Conservation (phyloP, 2,797 vertebrate genomes). For the Ptychobarbus kaznakovi region DNA sequence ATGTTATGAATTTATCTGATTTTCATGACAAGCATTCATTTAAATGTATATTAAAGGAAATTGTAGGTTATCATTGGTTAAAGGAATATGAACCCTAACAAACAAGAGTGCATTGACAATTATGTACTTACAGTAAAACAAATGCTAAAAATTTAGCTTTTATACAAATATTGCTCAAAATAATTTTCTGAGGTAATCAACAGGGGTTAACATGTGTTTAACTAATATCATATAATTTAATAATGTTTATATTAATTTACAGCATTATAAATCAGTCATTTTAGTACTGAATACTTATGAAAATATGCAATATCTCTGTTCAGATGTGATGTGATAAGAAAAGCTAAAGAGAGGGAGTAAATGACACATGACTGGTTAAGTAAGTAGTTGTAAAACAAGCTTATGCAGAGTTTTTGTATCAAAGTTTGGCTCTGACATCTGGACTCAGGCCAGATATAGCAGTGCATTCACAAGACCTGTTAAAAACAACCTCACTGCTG, state of each 20-base stretch:
- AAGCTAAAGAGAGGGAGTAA: not conserved
- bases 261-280: not conserved
- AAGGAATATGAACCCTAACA: not conserved
- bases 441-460: conserved; percentile 14
- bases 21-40: not conserved
- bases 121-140: not conserved
- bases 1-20: not conserved
- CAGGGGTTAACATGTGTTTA: not conserved
- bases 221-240: not conserved
- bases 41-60: not conserved
- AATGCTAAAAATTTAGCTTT: not conserved
- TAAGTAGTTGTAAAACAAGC: conserved; percentile 18
- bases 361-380: not conserved
- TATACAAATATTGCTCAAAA: not conserved
- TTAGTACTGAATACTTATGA: not conserved
- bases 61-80: not conserved
- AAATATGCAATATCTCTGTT: conserved; percentile 16
- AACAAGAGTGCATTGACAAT: not conserved
- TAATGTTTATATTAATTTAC: not conserved
- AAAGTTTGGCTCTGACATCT: conserved; percentile 7
- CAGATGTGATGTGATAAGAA: not conserved
- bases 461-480: conserved; percentile 2
- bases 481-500: conserved; percentile 12
- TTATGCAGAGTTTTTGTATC: conserved; percentile 1
- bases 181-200: not conserved